Conservation (phyloP, 2,797 vertebrate species). For the Babyrousa celebensis region DNA sequence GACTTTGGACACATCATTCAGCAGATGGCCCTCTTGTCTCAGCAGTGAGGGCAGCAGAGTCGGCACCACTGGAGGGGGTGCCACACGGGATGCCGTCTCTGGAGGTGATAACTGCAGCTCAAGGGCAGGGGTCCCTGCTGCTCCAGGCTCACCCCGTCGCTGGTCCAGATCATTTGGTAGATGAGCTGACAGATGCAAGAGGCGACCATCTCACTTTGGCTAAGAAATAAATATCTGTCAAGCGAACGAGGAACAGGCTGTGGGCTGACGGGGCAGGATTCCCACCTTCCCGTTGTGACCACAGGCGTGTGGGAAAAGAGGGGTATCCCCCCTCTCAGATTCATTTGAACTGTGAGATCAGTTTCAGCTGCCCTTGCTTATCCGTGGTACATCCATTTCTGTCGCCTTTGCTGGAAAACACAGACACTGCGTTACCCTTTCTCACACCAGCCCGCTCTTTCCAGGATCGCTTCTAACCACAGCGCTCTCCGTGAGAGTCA, state of each 20-base stretch:
- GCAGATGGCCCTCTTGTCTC: background rate
- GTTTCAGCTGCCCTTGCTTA: background rate
- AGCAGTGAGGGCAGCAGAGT: background rate
- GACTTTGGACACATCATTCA: background rate
- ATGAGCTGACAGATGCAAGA: background rate
- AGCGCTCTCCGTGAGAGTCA: background rate
- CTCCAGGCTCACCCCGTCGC: background rate
- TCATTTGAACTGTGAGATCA: background rate
- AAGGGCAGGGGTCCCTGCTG: background rate
- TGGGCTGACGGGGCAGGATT: background rate
- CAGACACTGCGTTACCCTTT: background rate
- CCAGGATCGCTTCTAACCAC: background rate
- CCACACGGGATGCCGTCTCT: fast-evolving
- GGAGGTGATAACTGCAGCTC: background rate
- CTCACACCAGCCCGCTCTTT: background rate
- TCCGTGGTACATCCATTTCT: background rate
- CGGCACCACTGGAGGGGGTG: fast-evolving
- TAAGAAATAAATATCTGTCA: background rate
- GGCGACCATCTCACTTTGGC: background rate
- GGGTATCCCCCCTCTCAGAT: background rate
- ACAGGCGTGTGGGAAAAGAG: too few species aligned
- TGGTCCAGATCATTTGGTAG: background rate
- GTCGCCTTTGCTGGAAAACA: constrained; percentile 5
- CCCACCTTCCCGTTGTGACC: background rate
- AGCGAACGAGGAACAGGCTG: background rate